Conservation (phyloP, 2,113 vertebrate genomes). For the Miniopterus natalensis region DNA sequence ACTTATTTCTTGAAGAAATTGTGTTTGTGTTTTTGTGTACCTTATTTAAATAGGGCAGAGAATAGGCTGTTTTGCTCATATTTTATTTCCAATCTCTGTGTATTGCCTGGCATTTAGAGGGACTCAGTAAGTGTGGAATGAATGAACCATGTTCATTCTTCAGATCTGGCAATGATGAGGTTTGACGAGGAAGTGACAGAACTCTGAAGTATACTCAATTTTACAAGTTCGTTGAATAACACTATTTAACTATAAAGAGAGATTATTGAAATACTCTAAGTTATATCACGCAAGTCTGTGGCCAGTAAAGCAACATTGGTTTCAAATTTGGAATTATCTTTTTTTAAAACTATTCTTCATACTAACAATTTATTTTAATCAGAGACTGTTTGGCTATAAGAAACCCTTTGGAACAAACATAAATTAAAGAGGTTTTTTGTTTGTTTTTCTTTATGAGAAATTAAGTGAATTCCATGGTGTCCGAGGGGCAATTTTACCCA, state of each 20-base stretch:
- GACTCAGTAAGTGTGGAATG: not conserved
- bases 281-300: slow-evolving; percentile 45
- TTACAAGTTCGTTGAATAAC: slow-evolving; percentile 50
- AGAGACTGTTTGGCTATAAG: slow-evolving; percentile 67
- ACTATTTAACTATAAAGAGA: slow-evolving; percentile 48
- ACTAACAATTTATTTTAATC: slow-evolving; percentile 72
- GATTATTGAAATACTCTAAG: slow-evolving; percentile 58
- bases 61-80: slow-evolving; percentile 16
- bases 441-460: slow-evolving; percentile 62
- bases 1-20: slow-evolving; percentile 51
- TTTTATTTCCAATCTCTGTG: slow-evolving; percentile 13
- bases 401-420: slow-evolving; percentile 53
- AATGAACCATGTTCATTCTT: slow-evolving; percentile 45
- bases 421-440: slow-evolving; percentile 13
- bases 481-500: not conserved
- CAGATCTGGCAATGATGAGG: slow-evolving; percentile 46
- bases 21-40: not conserved
- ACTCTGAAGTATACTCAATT: slow-evolving; percentile 21
- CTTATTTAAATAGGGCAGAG: slow-evolving; percentile 5
- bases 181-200: slow-evolving; percentile 64
- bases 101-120: slow-evolving; percentile 39
- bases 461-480: slow-evolving; percentile 50
- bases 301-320: slow-evolving; percentile 42
- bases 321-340: slow-evolving; percentile 72
- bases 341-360: slow-evolving; percentile 70